Conservation (phyloP, 1,140 invertebrate species). For the Drosophila cardini region DNA sequence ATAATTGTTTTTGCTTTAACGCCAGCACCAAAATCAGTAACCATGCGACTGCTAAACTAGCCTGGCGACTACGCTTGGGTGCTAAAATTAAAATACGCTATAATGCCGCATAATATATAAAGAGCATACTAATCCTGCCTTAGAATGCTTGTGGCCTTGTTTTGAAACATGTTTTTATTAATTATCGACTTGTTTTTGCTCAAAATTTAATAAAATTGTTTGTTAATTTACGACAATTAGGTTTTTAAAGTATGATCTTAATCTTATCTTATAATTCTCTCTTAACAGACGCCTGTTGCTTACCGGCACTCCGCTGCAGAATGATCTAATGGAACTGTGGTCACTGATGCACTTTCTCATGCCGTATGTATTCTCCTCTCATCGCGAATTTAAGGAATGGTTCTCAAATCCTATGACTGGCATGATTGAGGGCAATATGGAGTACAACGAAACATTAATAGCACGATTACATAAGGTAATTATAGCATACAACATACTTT, state of each 20-base stretch:
- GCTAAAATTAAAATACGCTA: constrained; percentile 74
- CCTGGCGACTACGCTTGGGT: constrained; percentile 81
- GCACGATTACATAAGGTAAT: constrained; percentile 96
- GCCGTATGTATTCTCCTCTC: constrained; percentile 99
- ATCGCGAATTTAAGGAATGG: constrained; percentile 99
- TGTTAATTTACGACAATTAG: no score
- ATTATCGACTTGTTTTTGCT: neutral
- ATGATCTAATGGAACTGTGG: constrained; percentile 99
- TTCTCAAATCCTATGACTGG: constrained; percentile 99
- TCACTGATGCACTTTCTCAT: constrained; percentile 99
- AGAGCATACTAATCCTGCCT: constrained; percentile 68
- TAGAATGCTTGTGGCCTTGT: constrained; percentile 78
- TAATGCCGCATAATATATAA: constrained; percentile 67
- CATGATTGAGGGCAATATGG: constrained; percentile 98
- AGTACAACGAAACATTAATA: constrained; percentile 97
- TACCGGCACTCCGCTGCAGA: constrained; percentile 99
- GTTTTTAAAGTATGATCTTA: constrained; percentile 19
- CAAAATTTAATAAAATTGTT: neutral
- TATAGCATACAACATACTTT: neutral
- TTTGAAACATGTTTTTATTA: constrained; percentile 56
- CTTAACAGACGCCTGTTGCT: constrained; percentile 92
- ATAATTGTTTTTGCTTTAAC: neutral
- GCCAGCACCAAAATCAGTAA: constrained; percentile 81
- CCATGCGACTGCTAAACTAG: constrained; percentile 77
- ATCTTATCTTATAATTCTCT: constrained; percentile 57